Conservation (phyloP, 2,888 invertebrate genomes). For the Drosophila mimica region DNA sequence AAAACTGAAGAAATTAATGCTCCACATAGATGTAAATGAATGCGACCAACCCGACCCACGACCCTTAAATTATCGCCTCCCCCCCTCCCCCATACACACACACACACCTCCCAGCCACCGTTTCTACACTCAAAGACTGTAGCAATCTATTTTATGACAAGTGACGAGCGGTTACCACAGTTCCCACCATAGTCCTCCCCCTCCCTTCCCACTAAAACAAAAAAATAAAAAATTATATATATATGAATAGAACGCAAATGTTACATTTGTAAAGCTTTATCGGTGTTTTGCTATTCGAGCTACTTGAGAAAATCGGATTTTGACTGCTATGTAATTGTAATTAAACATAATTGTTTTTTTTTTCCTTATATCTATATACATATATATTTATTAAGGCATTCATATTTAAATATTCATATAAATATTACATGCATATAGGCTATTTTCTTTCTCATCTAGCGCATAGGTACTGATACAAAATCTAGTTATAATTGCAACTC, state of each 20-base stretch:
- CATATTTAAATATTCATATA: slow-evolving; percentile 16
- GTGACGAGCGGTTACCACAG: background rate
- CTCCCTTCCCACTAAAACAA: background rate
- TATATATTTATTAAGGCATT: slow-evolving; percentile 15
- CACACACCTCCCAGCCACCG: background rate
- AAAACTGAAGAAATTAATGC: slow-evolving; percentile 10
- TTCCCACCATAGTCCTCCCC: background rate
- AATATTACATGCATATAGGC: slow-evolving; percentile 12
- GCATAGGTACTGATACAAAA: slow-evolving; percentile 56
- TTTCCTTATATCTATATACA: slow-evolving; percentile 31
- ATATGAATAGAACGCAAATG: slow-evolving; percentile 30
- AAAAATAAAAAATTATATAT: background rate
- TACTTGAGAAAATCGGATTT: slow-evolving; percentile 47
- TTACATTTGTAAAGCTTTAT: slow-evolving; percentile 52
- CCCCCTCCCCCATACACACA: too few relatives aligned
- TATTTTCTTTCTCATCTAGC: slow-evolving; percentile 7
- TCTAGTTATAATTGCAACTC: slow-evolving; percentile 32
- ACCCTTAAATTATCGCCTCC: background rate
- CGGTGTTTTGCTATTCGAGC: slow-evolving; percentile 45
- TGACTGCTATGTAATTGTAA: slow-evolving; percentile 68
- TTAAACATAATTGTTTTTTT: slow-evolving; percentile 36
- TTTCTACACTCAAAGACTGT: slow-evolving; percentile 7
- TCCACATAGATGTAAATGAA: slow-evolving; percentile 1
- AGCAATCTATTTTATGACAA: background rate
- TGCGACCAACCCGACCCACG: background rate